Conservation (phyloP, 2,888 invertebrate genomes). For the Stenoptilia bipunctidactyla region DNA sequence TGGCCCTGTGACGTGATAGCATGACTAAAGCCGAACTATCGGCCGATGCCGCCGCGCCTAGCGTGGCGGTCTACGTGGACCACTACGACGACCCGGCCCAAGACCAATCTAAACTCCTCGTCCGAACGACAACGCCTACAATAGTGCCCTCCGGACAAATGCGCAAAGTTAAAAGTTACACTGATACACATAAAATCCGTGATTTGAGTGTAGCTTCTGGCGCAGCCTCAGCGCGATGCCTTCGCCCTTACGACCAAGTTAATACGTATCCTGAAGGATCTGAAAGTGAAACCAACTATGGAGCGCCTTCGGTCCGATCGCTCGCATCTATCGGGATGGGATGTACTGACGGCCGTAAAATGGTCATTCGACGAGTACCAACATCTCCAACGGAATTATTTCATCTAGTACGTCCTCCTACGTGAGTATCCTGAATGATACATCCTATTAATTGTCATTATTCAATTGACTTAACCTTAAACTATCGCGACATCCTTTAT, state of each 20-base stretch:
- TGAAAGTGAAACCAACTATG: conserved; percentile 75
- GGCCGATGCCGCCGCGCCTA: conserved; percentile 54
- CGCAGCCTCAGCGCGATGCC: conserved; percentile 57
- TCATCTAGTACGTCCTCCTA: conserved; percentile 86
- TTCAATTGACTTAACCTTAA: conserved; percentile 50
- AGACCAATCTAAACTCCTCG: conserved; percentile 52
- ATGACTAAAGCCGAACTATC: conserved; percentile 57
- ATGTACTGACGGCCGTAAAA: conserved; percentile 87
- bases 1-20: conserved; percentile 63
- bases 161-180: conserved; percentile 66
- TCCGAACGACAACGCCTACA: conserved; percentile 37
- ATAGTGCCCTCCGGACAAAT: conserved; percentile 62
- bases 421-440: conserved; percentile 74
- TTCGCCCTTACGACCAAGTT: conserved; percentile 62
- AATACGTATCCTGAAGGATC: conserved; percentile 67
- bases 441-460: conserved; percentile 54
- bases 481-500: conserved; percentile 16
- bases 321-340: conserved; percentile 90
- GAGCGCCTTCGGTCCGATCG: conserved; percentile 80
- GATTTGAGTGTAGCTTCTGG: conserved; percentile 55
- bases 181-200: conserved; percentile 59
- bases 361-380: conserved; percentile 87
- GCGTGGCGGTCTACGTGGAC: conserved; percentile 57
- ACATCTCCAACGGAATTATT: conserved; percentile 88
- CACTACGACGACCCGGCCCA: conserved; percentile 45